Evolutionary conservation across 2,888 invertebrate genomes (phyloP).

Genomic region (Morpho deidamia): DNA sequence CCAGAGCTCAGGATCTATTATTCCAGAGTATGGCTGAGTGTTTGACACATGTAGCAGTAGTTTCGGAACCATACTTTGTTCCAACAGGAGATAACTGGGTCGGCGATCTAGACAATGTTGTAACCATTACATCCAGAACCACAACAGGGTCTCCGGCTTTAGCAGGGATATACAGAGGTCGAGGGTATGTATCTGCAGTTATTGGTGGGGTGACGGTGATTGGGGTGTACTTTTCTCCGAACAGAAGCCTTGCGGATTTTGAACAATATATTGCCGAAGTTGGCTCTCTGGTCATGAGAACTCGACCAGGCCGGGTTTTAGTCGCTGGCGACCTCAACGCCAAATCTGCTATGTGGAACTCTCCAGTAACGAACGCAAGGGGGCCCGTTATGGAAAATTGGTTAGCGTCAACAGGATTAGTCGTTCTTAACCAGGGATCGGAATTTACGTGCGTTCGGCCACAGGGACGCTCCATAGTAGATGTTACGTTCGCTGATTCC

Average conservation of each 20-base stretch:
- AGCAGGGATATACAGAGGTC: neutral
- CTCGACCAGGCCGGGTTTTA: neutral
- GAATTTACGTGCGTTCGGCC: conserved; percentile 22
- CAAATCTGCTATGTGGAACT: conserved; percentile 24
- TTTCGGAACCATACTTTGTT: conserved; percentile 16
- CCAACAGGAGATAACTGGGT: conserved; percentile 3
- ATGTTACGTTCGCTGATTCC: conserved; percentile 16
- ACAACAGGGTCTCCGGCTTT: neutral
- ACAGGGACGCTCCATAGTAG: conserved; percentile 25
- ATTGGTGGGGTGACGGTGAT: conserved; percentile 2
- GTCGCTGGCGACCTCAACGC: conserved; percentile 22
- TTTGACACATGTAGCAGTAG: no score
- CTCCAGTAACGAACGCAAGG: conserved; percentile 13
- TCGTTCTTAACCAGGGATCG: conserved; percentile 17
- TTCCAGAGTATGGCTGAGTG: no score
- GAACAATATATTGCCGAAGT: conserved; percentile 16
- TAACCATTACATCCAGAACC: neutral
- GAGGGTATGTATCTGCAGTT: conserved; percentile 15
- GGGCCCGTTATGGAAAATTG: conserved; percentile 21
- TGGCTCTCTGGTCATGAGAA: conserved; percentile 4
- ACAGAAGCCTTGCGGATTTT: conserved; percentile 21
- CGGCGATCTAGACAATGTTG: conserved; percentile 3
- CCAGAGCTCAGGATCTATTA: no score
- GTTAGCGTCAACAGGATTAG: conserved; percentile 9
- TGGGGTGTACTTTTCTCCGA: conserved; percentile 26